These are phyloP conservation scores for Heliocidaris erythrogramma DNA, from an alignment of 35 echinoderm and acorn worm genomes.

Conservation along the genomic window DNA sequence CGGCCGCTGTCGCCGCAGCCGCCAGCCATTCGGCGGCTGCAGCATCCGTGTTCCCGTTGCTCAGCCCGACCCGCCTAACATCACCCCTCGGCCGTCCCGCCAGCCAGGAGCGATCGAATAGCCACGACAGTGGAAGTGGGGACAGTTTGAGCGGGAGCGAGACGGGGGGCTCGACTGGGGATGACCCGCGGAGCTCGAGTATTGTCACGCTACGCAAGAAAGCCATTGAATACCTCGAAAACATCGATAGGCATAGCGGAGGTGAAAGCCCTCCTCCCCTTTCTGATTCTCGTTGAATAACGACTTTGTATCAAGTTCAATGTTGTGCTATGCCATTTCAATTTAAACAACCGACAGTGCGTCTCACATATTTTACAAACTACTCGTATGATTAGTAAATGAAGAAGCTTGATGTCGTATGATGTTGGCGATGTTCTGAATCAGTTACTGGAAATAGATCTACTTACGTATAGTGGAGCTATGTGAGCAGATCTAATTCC, in stretches of 20 bases:
- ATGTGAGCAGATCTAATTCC: too few species aligned
- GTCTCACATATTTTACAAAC: too few species aligned
- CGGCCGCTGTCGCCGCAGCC: not conserved
- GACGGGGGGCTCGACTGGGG: not conserved
- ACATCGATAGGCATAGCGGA: slow-evolving; percentile 30
- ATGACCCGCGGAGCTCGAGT: slow-evolving; percentile 51
- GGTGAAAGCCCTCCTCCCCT: slow-evolving; percentile 6
- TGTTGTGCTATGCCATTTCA: too few species aligned
- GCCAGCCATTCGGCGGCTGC: not conserved
- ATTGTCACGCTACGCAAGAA: slow-evolving; percentile 55
- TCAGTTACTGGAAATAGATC: too few species aligned
- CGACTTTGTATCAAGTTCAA: too few species aligned
- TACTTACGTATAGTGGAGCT: too few species aligned
- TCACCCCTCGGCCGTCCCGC: not conserved
- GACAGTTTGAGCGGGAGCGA: not conserved
- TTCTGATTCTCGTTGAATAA: not conserved
- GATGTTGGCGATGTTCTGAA: too few species aligned
- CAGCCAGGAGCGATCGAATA: not conserved
- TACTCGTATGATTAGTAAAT: too few species aligned
- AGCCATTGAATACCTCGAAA: slow-evolving; percentile 62
- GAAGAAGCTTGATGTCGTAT: too few species aligned
- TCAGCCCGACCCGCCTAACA: slow-evolving; percentile 24
- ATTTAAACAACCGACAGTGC: too few species aligned
- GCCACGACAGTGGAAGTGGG: not conserved
- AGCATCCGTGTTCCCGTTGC: slow-evolving; percentile 34